Evolutionary conservation across 2,797 vertebrate species (phyloP).

Genomic region (Menidia menidia): DNA sequence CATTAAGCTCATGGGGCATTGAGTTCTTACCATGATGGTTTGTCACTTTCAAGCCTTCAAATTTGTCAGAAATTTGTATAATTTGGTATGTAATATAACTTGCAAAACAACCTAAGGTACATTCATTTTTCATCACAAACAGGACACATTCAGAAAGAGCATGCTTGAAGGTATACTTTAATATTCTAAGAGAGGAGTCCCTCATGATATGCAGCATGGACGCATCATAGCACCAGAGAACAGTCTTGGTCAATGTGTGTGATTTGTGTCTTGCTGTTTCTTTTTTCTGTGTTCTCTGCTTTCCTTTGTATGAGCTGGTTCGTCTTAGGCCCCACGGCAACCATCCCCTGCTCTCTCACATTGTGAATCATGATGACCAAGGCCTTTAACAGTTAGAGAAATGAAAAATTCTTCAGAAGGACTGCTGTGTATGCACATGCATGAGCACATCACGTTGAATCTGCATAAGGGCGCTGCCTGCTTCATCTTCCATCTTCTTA

Average conservation of each 20-base stretch:
- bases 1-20: too few species aligned
- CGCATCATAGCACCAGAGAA: background rate
- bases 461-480: slow-evolving; percentile 28
- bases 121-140: background rate
- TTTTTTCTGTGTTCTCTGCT: background rate
- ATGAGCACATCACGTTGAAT: slow-evolving; percentile 38
- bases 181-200: background rate
- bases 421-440: slow-evolving; percentile 22
- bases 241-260: slow-evolving; percentile 14
- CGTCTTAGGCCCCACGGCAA: slow-evolving; percentile 46
- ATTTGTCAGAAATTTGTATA: too few species aligned
- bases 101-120: background rate
- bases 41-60: too few species aligned
- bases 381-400: slow-evolving; percentile 42
- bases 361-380: slow-evolving; percentile 58
- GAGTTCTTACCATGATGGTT: too few species aligned
- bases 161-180: background rate
- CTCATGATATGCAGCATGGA: background rate
- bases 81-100: background rate
- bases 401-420: slow-evolving; percentile 43
- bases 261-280: slow-evolving; percentile 9
- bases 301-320: slow-evolving; percentile 33
- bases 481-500: slow-evolving; percentile 49
- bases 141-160: background rate
- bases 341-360: slow-evolving; percentile 38